Conservation (phyloP, 2,888 invertebrate genomes). For the Gisinianus flammeolus region DNA sequence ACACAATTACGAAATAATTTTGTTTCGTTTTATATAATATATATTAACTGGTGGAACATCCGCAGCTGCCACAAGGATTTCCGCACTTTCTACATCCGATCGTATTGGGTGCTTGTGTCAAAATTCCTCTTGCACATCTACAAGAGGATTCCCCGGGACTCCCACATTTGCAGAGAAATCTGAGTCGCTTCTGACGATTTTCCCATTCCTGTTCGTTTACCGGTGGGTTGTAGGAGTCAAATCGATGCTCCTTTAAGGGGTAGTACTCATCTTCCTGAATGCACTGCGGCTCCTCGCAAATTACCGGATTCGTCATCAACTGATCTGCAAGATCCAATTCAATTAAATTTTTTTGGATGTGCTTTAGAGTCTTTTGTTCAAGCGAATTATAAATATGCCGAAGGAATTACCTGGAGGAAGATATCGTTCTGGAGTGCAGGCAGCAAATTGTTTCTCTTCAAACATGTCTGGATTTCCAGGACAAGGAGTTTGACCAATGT, state of each 20-base stretch:
- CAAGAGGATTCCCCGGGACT: conserved; percentile 44
- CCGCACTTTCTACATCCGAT: conserved; percentile 25
- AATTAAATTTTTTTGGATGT: not conserved
- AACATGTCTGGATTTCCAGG: conserved; percentile 58
- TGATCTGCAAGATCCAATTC: conserved; percentile 44
- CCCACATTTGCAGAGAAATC: conserved; percentile 55
- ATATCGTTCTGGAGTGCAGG: conserved; percentile 52
- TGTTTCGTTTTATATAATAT: too few species aligned
- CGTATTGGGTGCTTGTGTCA: conserved; percentile 11
- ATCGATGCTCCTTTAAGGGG: conserved; percentile 50
- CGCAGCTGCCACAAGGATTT: conserved; percentile 12
- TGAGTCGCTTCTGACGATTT: conserved; percentile 47
- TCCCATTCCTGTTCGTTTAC: conserved; percentile 48
- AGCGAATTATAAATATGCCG: not conserved
- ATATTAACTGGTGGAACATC: too few species aligned
- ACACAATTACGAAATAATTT: too few species aligned
- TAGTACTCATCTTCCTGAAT: conserved; percentile 52
- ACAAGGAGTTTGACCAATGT: conserved; percentile 53
- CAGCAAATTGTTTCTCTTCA: conserved; percentile 52
- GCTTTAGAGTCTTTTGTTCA: too few species aligned
- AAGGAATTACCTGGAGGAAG: conserved; percentile 49
- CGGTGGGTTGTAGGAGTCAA: conserved; percentile 55
- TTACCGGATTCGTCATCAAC: conserved; percentile 50
- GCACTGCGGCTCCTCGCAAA: conserved; percentile 49
- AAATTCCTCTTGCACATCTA: conserved; percentile 17